Conservation (phyloP, 2,888 invertebrate species). For the Dysmachus trigonus region DNA sequence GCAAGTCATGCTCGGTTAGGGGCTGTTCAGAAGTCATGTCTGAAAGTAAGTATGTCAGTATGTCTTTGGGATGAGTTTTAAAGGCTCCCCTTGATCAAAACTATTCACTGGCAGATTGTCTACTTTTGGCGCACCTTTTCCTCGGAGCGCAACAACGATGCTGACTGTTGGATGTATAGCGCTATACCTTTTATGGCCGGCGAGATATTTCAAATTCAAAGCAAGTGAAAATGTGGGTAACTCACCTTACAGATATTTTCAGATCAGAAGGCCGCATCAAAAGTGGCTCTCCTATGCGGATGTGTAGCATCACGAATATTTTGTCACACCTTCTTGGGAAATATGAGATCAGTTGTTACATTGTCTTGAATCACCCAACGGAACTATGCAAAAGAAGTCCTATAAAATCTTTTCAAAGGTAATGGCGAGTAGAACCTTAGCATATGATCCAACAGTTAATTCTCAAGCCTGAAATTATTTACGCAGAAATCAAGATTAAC, state of each 20-base stretch:
- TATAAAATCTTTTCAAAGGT: background rate
- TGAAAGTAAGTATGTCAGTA: conserved; percentile 18
- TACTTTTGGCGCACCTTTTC: conserved; percentile 26
- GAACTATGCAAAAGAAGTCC: background rate
- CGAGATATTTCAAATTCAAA: background rate
- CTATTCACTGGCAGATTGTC: background rate
- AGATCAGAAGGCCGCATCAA: background rate
- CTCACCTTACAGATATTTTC: background rate
- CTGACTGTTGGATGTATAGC: background rate
- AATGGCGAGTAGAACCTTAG: background rate
- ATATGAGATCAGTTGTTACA: background rate
- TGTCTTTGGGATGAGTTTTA: conserved; percentile 7
- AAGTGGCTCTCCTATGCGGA: background rate
- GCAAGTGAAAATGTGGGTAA: background rate
- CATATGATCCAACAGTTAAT: background rate
- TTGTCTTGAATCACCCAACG: background rate
- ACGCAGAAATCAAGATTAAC: background rate
- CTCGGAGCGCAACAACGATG: background rate
- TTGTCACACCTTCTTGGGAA: background rate
- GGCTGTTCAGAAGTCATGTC: background rate
- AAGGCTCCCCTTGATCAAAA: background rate
- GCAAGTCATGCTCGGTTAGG: background rate
- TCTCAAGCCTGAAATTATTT: background rate
- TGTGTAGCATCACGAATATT: background rate
- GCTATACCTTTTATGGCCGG: background rate